phyloP scores from a whole-genome alignment of 2,113 vertebrate genomes.

The Odontophorus gujanensis region DNA sequence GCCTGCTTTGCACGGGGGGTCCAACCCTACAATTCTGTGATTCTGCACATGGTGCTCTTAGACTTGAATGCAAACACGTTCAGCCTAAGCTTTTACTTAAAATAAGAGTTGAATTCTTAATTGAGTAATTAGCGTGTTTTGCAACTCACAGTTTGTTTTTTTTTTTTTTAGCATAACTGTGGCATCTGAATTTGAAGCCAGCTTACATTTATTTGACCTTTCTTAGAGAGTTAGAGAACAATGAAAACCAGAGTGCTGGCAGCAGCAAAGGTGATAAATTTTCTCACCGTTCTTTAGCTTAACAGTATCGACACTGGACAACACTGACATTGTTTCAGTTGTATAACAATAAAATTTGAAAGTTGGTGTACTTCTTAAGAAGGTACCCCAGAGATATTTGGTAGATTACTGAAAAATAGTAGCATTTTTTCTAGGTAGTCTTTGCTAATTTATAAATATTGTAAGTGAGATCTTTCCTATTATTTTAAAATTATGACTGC shows the following conservation, averaged over 20 bases:
- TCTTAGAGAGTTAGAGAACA: neutral
- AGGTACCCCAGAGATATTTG: neutral
- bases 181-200: neutral
- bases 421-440: neutral
- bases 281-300: neutral
- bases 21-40: no score
- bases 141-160: neutral
- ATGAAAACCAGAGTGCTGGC: neutral
- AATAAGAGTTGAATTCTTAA: neutral
- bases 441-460: neutral
- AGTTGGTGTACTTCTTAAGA: neutral
- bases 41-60: neutral
- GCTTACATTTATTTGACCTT: neutral
- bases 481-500: neutral
- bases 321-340: neutral
- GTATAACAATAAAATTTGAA: neutral
- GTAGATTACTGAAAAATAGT: neutral
- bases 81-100: neutral
- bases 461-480: neutral
- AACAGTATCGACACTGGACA: neutral
- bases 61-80: neutral
- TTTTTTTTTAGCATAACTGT: neutral
- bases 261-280: neutral
- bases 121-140: neutral
- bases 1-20: no score